A percentile compares a stretch with the other conserved stretches of the same genome.
These are phyloP conservation scores for Jacana jacana DNA, from an alignment of 2,113 vertebrate genomes.

Conservation along the genomic window DNA sequence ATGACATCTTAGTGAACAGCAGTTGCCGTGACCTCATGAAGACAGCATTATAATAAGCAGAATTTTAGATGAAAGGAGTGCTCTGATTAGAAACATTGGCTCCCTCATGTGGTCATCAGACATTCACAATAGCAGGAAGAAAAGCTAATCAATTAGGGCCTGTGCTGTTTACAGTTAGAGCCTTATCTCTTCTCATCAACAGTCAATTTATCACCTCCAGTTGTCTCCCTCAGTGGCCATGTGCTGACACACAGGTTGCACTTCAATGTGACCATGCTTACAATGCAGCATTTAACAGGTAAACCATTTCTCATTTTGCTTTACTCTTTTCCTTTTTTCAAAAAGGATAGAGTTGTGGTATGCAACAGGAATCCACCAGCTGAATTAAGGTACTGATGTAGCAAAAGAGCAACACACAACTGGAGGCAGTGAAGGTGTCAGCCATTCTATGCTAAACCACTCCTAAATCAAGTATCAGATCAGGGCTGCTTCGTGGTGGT, in stretches of 20 bases:
- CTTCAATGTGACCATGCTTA: neutral
- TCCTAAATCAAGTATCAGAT: neutral
- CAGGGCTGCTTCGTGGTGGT: neutral
- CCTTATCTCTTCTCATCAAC: neutral
- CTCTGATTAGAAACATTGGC: neutral
- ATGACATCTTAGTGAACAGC: neutral
- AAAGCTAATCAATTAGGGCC: neutral
- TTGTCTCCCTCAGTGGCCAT: neutral
- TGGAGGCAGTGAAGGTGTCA: neutral
- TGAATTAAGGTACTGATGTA: neutral
- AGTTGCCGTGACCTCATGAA: neutral
- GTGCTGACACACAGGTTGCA: neutral
- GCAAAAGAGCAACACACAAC: neutral
- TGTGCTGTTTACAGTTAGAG: neutral
- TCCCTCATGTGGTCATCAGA: neutral
- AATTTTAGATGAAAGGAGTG: neutral
- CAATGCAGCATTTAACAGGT: neutral
- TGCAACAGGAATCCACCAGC: neutral
- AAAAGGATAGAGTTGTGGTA: neutral
- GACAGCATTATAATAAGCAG: neutral
- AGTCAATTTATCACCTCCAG: neutral
- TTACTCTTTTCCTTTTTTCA: neutral
- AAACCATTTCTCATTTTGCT: neutral
- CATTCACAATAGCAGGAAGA: neutral
- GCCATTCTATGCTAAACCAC: neutral